These are phyloP conservation scores for Druon quercuslanigerum DNA, from an alignment of 1,140 invertebrate species.

Conservation along the genomic window DNA sequence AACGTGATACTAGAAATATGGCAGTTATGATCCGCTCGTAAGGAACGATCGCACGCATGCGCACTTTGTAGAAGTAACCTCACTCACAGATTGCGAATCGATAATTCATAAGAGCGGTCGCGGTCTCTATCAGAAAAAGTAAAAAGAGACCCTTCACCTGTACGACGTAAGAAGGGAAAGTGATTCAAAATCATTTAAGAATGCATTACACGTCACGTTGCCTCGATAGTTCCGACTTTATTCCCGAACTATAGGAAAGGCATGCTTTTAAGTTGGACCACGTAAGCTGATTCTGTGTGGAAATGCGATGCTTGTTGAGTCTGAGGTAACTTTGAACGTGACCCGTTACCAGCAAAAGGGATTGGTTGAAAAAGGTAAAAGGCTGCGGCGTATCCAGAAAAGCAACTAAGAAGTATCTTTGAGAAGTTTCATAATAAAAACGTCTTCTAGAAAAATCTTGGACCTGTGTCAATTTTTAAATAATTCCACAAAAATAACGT, in stretches of 20 bases:
- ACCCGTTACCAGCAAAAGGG: slow-evolving; percentile 63
- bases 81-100: too few species aligned
- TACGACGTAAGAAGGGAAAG: neutral
- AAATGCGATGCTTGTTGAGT: slow-evolving; percentile 50
- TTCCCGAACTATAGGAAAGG: slow-evolving; percentile 47
- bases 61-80: too few species aligned
- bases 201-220: slow-evolving; percentile 30
- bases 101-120: too few species aligned
- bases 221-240: slow-evolving; percentile 48
- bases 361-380: slow-evolving; percentile 59
- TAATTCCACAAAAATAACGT: too few species aligned
- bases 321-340: slow-evolving; percentile 60
- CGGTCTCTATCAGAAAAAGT: too few species aligned
- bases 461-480: too few species aligned
- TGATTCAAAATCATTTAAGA: slow-evolving; percentile 14
- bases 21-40: too few species aligned
- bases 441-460: neutral
- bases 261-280: slow-evolving; percentile 64
- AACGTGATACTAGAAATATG: too few species aligned
- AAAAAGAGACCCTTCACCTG: too few species aligned
- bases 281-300: slow-evolving; percentile 62
- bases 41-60: too few species aligned
- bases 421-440: neutral
- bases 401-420: slow-evolving; percentile 38
- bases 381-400: slow-evolving; percentile 48